A percentile compares a stretch with the other conserved stretches of the same genome.
These are phyloP conservation scores for Emmelina monodactyla DNA, from an alignment of 2,888 invertebrate genomes.

Conservation along the genomic window DNA sequence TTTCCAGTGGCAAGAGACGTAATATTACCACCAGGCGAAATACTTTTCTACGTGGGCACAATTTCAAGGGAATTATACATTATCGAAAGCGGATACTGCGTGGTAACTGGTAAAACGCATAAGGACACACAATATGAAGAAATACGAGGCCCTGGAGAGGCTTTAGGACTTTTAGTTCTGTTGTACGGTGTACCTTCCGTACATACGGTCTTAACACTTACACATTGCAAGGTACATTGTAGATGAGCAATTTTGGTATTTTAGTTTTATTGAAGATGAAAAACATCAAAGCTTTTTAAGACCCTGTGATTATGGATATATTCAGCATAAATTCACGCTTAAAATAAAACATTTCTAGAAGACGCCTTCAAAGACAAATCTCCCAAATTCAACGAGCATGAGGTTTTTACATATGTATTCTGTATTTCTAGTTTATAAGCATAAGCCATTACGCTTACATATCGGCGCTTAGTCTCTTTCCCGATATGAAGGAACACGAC, in stretches of 20 bases:
- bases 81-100: constrained; percentile 58
- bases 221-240: constrained; percentile 63
- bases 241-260: no score
- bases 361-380: background rate
- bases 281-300: no score
- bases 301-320: no score
- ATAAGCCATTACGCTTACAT: constrained; percentile 48
- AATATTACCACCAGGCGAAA: constrained; percentile 58
- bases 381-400: background rate
- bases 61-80: constrained; percentile 59
- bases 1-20: constrained; percentile 44
- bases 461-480: constrained; percentile 53
- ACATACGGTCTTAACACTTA: constrained; percentile 52
- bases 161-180: constrained; percentile 51
- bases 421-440: constrained; percentile 38
- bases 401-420: background rate
- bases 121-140: constrained; percentile 34
- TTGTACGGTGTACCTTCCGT: constrained; percentile 56
- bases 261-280: no score
- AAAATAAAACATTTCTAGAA: background rate
- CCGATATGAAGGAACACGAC: constrained; percentile 54
- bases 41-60: constrained; percentile 59
- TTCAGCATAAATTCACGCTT: no score
- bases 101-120: constrained; percentile 38
- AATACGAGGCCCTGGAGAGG: constrained; percentile 50